Conservation (phyloP, 1,140 invertebrate species). For the Uloborus diversus region DNA sequence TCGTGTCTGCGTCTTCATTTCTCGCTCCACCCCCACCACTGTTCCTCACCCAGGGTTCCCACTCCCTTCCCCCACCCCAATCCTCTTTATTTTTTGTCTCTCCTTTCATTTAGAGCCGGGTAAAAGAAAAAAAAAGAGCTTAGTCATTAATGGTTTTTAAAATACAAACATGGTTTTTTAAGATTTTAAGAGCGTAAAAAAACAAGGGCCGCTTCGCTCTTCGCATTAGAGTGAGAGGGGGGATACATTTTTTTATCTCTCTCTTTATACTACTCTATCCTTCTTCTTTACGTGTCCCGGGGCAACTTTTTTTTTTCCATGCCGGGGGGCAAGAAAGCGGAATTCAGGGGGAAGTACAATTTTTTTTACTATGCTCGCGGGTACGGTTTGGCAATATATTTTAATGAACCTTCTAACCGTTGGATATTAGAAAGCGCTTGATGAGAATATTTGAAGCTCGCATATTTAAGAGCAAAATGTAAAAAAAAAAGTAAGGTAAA, state of each 20-base stretch:
- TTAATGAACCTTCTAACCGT: constrained; percentile 56
- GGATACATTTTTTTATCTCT: constrained; percentile 35
- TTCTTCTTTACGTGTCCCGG: constrained; percentile 40
- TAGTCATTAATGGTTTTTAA: constrained; percentile 57
- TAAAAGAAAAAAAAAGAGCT: constrained; percentile 48
- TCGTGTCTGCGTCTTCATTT: constrained; percentile 55
- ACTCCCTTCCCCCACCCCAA: neutral
- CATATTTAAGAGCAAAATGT: constrained; percentile 52
- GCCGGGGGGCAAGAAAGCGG: constrained; percentile 32
- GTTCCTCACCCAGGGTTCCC: constrained; percentile 10
- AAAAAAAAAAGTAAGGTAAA: constrained; percentile 11
- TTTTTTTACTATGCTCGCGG: constrained; percentile 51
- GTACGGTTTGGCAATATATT: constrained; percentile 56
- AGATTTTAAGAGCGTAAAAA: constrained; percentile 57
- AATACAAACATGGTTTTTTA: constrained; percentile 58
- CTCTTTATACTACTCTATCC: constrained; percentile 4
- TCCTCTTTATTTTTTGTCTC: constrained; percentile 42
- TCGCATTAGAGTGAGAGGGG: constrained; percentile 31
- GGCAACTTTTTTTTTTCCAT: constrained; percentile 32
- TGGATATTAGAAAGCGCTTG: constrained; percentile 57
- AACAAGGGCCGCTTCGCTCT: constrained; percentile 51
- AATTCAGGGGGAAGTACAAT: constrained; percentile 1
- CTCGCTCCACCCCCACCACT: constrained; percentile 1
- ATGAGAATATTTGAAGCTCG: constrained; percentile 55
- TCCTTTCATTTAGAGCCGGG: constrained; percentile 52